These are phyloP conservation scores for Xenus cinereus DNA, from an alignment of 2,113 vertebrate genomes.

Conservation along the genomic window DNA sequence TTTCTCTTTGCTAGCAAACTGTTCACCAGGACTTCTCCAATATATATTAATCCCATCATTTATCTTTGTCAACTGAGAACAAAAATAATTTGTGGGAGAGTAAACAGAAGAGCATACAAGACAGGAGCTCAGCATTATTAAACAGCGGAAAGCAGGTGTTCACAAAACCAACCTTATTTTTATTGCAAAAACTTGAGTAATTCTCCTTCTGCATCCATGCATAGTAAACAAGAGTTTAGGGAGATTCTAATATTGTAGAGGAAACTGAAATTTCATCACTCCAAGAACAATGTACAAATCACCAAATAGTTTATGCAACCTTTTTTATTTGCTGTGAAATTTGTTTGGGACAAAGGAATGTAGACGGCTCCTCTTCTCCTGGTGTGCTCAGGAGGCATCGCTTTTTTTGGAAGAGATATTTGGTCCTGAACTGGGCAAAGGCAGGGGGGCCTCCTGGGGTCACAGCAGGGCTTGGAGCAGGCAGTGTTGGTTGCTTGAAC, in stretches of 20 bases:
- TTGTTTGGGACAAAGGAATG: background rate
- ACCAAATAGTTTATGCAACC: background rate
- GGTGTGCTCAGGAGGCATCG: rapidly evolving
- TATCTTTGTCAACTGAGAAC: conserved; percentile 97
- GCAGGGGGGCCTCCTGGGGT: no score
- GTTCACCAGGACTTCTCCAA: conserved; percentile 88
- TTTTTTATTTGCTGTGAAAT: background rate
- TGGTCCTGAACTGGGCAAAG: rapidly evolving
- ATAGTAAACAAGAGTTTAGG: conserved; percentile 72
- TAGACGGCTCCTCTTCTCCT: background rate
- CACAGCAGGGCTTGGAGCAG: background rate
- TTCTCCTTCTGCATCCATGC: conserved; percentile 76
- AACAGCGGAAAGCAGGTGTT: conserved; percentile 87
- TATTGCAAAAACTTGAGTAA: conserved; percentile 80
- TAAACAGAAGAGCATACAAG: conserved; percentile 85
- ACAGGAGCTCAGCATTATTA: conserved; percentile 81
- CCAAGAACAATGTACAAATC: background rate
- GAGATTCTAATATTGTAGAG: conserved; percentile 17
- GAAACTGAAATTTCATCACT: conserved; percentile 54
- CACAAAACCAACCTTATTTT: conserved; percentile 75
- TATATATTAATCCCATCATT: conserved; percentile 99
- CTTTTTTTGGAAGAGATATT: no score
- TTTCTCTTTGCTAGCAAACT: conserved; percentile 75
- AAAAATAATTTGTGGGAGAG: conserved; percentile 91
- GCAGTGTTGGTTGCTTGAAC: rapidly evolving